Evolutionary conservation across 2,888 invertebrate species (phyloP).

Genomic region (Coecobrya sp.): DNA sequence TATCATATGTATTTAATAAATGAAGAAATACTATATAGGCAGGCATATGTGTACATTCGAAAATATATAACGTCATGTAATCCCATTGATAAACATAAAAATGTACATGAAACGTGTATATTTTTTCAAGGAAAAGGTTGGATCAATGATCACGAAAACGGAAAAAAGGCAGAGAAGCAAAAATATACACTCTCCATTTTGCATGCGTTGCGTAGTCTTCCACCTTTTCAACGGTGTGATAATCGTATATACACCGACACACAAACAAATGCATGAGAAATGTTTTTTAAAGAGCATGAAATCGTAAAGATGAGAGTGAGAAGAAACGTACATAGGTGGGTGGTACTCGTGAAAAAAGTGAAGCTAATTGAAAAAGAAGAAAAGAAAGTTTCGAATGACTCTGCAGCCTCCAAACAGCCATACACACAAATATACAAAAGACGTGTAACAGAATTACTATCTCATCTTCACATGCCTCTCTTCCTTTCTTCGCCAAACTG

Average conservation of each 20-base stretch:
- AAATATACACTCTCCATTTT: not conserved
- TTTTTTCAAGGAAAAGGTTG: too few relatives aligned
- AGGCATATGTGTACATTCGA: not conserved
- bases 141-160: conserved; percentile 23
- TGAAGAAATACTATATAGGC: not conserved
- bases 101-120: too few relatives aligned
- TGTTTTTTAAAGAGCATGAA: conserved; percentile 9
- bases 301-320: not conserved
- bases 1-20: not conserved
- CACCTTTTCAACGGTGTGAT: not conserved
- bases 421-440: not conserved
- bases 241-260: not conserved
- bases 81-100: too few relatives aligned
- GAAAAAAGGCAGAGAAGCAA: not conserved
- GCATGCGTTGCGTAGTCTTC: not conserved
- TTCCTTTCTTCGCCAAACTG: conserved; percentile 17
- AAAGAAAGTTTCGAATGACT: conserved; percentile 35
- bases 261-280: not conserved
- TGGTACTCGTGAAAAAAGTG: conserved; percentile 38
- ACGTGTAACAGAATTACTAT: conserved; percentile 18
- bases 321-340: not conserved
- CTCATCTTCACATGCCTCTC: conserved; percentile 26
- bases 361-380: conserved; percentile 63
- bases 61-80: too few relatives aligned
- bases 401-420: not conserved